These are phyloP conservation scores for Sceliomorpha sp. DNA, from an alignment of 2,888 invertebrate genomes.

Conservation along the genomic window DNA sequence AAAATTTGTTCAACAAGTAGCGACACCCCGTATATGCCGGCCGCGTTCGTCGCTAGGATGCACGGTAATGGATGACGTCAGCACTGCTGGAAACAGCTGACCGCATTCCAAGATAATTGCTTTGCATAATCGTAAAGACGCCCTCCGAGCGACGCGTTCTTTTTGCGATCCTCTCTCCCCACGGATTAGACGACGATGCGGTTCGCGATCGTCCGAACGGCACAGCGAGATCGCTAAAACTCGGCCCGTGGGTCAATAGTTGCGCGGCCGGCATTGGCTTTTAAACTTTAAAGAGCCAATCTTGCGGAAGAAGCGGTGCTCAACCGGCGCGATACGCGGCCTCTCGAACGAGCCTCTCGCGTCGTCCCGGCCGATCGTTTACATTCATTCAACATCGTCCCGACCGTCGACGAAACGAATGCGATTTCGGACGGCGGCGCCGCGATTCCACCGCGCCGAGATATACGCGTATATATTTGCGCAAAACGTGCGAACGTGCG, in stretches of 20 bases:
- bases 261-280: slow-evolving; percentile 70
- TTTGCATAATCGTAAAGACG: slow-evolving; percentile 75
- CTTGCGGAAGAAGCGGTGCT: slow-evolving; percentile 67
- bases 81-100: slow-evolving; percentile 75
- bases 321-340: slow-evolving; percentile 53
- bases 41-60: slow-evolving; percentile 50
- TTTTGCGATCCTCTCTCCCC: slow-evolving; percentile 21
- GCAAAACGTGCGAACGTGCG: too few species aligned
- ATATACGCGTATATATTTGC: too few species aligned
- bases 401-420: too few species aligned
- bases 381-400: too few species aligned
- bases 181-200: slow-evolving; percentile 26
- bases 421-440: too few species aligned
- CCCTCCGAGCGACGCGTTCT: slow-evolving; percentile 31
- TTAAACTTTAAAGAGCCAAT: slow-evolving; percentile 78
- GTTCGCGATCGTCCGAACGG: slow-evolving; percentile 11
- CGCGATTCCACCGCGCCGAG: too few species aligned
- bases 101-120: slow-evolving; percentile 79
- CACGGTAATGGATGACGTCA: slow-evolving; percentile 67
- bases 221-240: slow-evolving; percentile 39
- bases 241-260: slow-evolving; percentile 65
- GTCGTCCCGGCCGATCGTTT: too few species aligned
- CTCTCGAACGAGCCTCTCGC: too few species aligned
- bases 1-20: slow-evolving; percentile 2
- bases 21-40: slow-evolving; percentile 54